Base-by-base conservation (phyloP, 2,797 vertebrate genomes). In the Mus spretus region DNA sequence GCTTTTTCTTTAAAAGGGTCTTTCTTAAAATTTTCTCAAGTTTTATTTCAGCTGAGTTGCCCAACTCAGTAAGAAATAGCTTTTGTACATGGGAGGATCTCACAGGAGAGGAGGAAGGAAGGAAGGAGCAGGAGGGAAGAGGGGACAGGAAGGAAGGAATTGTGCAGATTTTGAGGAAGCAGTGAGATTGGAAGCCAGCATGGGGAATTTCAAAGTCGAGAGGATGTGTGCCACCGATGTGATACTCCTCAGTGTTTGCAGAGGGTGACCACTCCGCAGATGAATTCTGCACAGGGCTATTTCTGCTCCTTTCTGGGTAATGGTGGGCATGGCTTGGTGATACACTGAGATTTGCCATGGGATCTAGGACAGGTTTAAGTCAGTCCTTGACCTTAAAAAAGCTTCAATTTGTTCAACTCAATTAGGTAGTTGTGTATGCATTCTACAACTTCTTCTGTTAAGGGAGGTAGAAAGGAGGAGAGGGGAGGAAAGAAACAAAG, bases 11-110 rank as follows among this genome's bases (percentile, higher is more conserved):
- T 37, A 90, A 91, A 87, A 20, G 53, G 31, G 2, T 10, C 24
- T 96, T 93, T 86, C 88, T 82, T 28, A 83, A 50, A 96, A 86
- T 95, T 96, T 94, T 87, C 63, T 83, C 79, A 97, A 93, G 65
- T 80, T 94, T 83, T 90, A n/a, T 95, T 94, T 92, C 75, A 96
- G 74, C 53, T 59, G 3, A 97, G 55, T 80, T 57, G 67, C 13
- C 15, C 40, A 82, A 88, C 28, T 89, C 79, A 80, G 15, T 90
- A 34, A 84, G 81, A 72, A 87, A 40, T 89, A 95, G 24, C 17
- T 93, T 97, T 95, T 57, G 50, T 79, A 72, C 31, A 26, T 65
- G 34, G 93, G 44, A 94, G n/a, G 67, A 94, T 85, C 88, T 93
- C 40, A 57, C 24, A 67, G 3, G 10, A 20, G 12, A 57, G 20